Percentiles rank a stretch among this genome's conserved stretches.
Evolutionary conservation across 2,113 vertebrate species (phyloP).

Genomic region (Seriola rivoliana): DNA sequence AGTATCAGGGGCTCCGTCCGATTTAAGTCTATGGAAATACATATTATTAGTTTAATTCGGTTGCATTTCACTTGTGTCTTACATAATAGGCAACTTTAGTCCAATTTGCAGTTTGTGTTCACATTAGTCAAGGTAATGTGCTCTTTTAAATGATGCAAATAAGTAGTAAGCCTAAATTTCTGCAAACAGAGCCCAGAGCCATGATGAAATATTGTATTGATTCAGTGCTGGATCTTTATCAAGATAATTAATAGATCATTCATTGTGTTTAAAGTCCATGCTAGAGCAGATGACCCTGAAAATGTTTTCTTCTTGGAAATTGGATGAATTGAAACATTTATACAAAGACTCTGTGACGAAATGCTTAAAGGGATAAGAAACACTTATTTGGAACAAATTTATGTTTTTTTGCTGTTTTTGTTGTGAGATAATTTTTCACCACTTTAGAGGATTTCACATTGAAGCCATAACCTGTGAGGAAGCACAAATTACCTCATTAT

Average conservation of each 20-base stretch:
- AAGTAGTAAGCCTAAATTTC: background rate
- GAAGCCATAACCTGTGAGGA: no score
- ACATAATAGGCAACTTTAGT: background rate
- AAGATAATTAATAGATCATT: conserved; percentile 48
- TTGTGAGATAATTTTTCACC: no score
- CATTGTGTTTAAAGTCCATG: conserved; percentile 30
- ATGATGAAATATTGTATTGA: conserved; percentile 37
- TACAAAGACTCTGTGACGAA: no score
- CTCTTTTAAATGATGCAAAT: conserved; percentile 23
- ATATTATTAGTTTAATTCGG: no score
- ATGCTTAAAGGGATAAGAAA: no score
- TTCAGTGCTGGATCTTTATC: conserved; percentile 31
- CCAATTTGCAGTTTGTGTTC: conserved; percentile 9
- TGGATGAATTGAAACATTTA: background rate
- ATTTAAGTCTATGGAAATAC: background rate
- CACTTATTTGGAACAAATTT: no score
- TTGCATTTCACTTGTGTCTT: background rate
- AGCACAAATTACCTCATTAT: no score
- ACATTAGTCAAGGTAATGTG: conserved; percentile 9
- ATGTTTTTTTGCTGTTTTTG: no score
- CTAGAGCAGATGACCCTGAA: background rate
- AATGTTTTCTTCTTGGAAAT: background rate
- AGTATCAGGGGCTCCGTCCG: fast-evolving
- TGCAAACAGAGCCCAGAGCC: conserved; percentile 18
- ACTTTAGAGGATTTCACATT: no score